Percentiles rank a stretch among this genome's conserved stretches.
Conservation (phyloP, 1,140 invertebrate species). For the Diplogasteroides magnus region DNA sequence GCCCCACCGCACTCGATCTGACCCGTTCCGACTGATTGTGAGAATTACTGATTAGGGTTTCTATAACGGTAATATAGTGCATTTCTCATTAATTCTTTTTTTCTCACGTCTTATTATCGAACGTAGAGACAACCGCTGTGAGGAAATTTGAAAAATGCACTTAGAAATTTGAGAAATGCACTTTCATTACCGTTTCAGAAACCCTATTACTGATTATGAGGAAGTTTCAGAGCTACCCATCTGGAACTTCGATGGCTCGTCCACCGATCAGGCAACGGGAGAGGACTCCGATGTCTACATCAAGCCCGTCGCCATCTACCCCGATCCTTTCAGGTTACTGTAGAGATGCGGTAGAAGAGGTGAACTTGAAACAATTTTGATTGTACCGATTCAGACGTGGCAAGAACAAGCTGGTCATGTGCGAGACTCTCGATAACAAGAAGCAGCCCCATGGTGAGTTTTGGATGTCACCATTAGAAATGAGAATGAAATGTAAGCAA, state of each 20-base stretch:
- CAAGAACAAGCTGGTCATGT: too few relatives aligned
- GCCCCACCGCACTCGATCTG: neutral
- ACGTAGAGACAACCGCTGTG: neutral
- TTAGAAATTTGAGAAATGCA: neutral
- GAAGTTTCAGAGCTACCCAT: slow-evolving; percentile 71
- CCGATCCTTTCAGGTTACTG: slow-evolving; percentile 71
- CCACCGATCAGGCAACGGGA: slow-evolving; percentile 62
- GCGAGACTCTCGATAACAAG: slow-evolving; percentile 1
- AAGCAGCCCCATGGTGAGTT: neutral
- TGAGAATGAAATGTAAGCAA: too few relatives aligned
- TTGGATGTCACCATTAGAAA: neutral
- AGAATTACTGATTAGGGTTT: neutral
- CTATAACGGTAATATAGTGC: neutral
- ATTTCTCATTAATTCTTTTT: neutral
- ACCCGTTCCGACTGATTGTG: neutral
- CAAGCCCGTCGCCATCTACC: slow-evolving; percentile 80
- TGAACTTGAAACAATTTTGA: too few relatives aligned
- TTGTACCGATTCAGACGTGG: neutral
- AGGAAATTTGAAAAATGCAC: neutral
- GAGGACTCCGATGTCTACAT: slow-evolving; percentile 80
- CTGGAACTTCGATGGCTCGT: slow-evolving; percentile 94
- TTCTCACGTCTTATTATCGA: neutral
- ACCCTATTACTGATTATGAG: slow-evolving; percentile 8
- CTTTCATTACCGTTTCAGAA: neutral
- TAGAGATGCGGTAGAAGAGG: too few relatives aligned